These are phyloP conservation scores for Eubucco bourcierii DNA, from an alignment of 2,113 vertebrate species.

Conservation along the genomic window DNA sequence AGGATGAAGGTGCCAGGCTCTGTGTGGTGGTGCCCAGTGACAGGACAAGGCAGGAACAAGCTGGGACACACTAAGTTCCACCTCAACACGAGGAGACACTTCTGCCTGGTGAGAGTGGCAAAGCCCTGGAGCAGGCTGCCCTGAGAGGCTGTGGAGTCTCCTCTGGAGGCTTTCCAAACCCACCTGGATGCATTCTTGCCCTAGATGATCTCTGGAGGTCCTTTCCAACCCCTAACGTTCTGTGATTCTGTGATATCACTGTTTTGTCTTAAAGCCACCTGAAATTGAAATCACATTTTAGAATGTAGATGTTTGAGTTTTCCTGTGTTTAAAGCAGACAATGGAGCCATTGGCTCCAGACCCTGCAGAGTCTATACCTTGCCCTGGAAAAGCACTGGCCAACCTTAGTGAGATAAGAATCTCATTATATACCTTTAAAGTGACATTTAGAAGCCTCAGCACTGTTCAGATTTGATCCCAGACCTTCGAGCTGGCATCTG, in stretches of 20 bases:
- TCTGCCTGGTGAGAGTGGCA: too few species aligned
- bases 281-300: neutral
- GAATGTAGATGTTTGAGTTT: constrained; percentile 15
- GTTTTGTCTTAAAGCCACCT: neutral
- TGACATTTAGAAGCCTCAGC: constrained; percentile 67
- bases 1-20: too few species aligned
- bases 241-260: neutral
- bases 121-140: too few species aligned
- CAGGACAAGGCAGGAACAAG: too few species aligned
- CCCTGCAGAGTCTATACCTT: constrained; percentile 16
- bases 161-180: too few species aligned
- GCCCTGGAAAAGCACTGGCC: neutral
- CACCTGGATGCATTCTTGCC: too few species aligned
- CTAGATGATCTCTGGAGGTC: too few species aligned
- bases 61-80: too few species aligned
- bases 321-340: neutral
- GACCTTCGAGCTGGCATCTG: constrained; percentile 74
- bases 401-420: constrained; percentile 69
- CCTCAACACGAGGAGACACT: too few species aligned
- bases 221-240: too few species aligned
- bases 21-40: too few species aligned
- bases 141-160: too few species aligned
- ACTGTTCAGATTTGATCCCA: constrained; percentile 76
- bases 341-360: neutral
- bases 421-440: constrained; percentile 73